Conservation (phyloP, 2,797 vertebrate species). For the Rhabdophis nuchalis region DNA sequence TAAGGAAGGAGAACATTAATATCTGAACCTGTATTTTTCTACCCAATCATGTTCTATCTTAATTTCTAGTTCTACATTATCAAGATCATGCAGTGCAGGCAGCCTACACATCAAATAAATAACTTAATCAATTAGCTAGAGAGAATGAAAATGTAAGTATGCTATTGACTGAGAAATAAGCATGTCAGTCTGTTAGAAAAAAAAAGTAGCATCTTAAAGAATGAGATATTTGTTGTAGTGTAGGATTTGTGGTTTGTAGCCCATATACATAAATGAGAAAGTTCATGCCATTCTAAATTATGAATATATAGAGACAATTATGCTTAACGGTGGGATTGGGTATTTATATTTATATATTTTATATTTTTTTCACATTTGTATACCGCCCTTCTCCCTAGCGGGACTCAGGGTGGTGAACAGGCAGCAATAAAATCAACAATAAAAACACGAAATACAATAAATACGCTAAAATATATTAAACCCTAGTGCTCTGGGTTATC, state of each 20-base stretch:
- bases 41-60: background rate
- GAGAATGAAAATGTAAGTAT: background rate
- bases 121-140: background rate
- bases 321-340: background rate
- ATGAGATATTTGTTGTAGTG: background rate
- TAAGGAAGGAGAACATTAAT: background rate
- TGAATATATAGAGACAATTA: background rate
- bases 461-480: too few species aligned
- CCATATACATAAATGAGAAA: background rate
- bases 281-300: background rate
- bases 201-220: background rate
- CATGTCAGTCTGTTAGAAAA: background rate
- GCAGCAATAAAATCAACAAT: too few species aligned
- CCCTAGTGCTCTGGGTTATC: background rate
- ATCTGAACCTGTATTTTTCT: background rate
- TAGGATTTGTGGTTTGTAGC: background rate
- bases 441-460: too few species aligned
- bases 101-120: background rate
- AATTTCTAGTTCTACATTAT: background rate
- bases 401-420: too few species aligned
- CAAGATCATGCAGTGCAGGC: background rate
- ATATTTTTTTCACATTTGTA: too few species aligned
- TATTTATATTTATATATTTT: too few species aligned
- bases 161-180: background rate
- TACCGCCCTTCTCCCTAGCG: too few species aligned